phyloP scores from a whole-genome alignment of 2,888 invertebrate species.

The Scaptomyza flava region DNA sequence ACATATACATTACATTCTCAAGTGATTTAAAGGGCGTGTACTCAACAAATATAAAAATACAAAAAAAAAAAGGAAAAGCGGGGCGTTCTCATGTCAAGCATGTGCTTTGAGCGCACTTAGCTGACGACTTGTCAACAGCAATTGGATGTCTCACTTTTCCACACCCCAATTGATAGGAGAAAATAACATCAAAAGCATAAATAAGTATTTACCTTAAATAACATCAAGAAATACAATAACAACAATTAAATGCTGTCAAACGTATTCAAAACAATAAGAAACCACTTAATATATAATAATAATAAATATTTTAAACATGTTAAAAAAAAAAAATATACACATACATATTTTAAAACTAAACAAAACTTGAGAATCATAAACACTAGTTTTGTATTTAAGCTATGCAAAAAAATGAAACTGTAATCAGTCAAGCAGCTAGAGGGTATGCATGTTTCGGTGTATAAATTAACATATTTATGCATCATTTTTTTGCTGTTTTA shows the following conservation, averaged over 20 bases:
- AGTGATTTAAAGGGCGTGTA: slow-evolving; percentile 16
- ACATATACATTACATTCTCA: slow-evolving; percentile 16
- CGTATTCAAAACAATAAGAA: too few species aligned
- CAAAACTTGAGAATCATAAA: not conserved
- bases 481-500: slow-evolving; percentile 19
- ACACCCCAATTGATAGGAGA: slow-evolving; percentile 17
- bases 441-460: slow-evolving; percentile 4
- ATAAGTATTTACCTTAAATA: too few species aligned
- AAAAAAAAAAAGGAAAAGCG: slow-evolving; percentile 4
- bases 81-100: slow-evolving; percentile 18
- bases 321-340: too few species aligned
- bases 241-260: too few species aligned
- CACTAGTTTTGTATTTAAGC: too few species aligned
- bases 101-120: slow-evolving; percentile 1
- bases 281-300: too few species aligned
- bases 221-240: too few species aligned
- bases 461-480: not conserved
- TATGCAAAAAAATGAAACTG: not conserved
- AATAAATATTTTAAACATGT: too few species aligned
- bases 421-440: not conserved
- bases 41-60: not conserved
- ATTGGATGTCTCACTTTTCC: not conserved
- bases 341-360: too few species aligned
- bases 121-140: not conserved
- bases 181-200: not conserved